Percentiles rank a stretch among this genome's conserved stretches.
Evolutionary conservation across 2,888 invertebrate genomes (phyloP).

Genomic region (Lysandra coridon): DNA sequence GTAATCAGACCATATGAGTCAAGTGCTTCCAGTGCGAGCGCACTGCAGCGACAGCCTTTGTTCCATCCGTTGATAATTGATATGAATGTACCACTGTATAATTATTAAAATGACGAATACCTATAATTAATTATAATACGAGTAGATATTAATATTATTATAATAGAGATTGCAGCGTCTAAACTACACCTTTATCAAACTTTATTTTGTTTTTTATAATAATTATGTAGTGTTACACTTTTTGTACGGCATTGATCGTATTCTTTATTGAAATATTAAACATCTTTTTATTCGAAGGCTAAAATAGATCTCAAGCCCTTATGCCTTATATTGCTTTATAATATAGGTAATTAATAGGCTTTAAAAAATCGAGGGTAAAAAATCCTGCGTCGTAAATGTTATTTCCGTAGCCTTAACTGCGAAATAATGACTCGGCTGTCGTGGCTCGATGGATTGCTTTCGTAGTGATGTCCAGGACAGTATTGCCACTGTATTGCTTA

Average conservation of each 20-base stretch:
- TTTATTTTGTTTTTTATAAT: too few relatives aligned
- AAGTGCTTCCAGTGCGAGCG: constrained; percentile 10
- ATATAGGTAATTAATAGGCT: neutral
- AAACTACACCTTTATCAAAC: too few relatives aligned
- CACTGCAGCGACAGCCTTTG: neutral
- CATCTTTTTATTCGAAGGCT: too few relatives aligned
- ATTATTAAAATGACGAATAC: neutral
- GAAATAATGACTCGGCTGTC: neutral
- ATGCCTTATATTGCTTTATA: too few relatives aligned
- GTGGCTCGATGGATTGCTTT: neutral
- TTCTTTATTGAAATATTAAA: too few relatives aligned
- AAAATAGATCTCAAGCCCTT: neutral
- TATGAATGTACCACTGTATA: neutral
- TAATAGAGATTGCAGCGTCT: too few relatives aligned
- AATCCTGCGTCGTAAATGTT: neutral
- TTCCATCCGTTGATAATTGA: neutral
- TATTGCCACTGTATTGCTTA: neutral
- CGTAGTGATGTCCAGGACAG: neutral
- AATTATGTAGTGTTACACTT: too few relatives aligned
- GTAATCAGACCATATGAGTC: neutral
- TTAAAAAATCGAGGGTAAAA: neutral
- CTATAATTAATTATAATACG: too few relatives aligned
- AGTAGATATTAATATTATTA: too few relatives aligned
- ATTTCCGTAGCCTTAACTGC: constrained; percentile 1
- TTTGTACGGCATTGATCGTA: too few relatives aligned